Conservation (phyloP, 2,888 invertebrate species). For the Parapristionchus giblindavisi region DNA sequence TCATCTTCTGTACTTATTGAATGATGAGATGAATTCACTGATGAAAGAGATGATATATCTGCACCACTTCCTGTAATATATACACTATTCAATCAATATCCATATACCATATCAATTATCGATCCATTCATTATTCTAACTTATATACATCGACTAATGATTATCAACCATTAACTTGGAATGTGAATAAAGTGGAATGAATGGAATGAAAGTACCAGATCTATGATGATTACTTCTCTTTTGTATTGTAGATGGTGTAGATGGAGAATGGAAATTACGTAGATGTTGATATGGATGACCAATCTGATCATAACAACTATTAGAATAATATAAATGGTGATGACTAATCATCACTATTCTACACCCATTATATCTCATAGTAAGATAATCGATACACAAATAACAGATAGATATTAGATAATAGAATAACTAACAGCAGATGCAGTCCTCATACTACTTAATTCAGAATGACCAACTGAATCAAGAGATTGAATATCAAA, state of each 20-base stretch:
- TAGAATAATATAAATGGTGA: background rate
- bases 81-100: background rate
- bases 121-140: too few relatives aligned
- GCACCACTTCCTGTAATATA: slow-evolving; percentile 24
- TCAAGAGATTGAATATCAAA: slow-evolving; percentile 10
- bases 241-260: background rate
- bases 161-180: background rate
- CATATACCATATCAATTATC: too few relatives aligned
- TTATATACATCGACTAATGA: background rate
- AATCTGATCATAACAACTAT: background rate
- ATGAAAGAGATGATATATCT: slow-evolving; percentile 21
- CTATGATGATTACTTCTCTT: background rate
- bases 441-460: slow-evolving; percentile 17
- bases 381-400: too few relatives aligned
- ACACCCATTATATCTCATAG: too few relatives aligned
- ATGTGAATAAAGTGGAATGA: background rate
- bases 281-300: slow-evolving; percentile 25
- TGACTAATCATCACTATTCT: too few relatives aligned
- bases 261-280: slow-evolving; percentile 28
- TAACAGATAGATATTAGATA: background rate
- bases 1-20: slow-evolving; percentile 28
- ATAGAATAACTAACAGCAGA: slow-evolving; percentile 4
- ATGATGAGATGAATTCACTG: slow-evolving; percentile 25
- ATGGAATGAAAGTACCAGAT: slow-evolving; percentile 17
- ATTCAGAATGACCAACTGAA: slow-evolving; percentile 5